Percentiles rank a stretch among this genome's conserved stretches.
Conservation (phyloP, 2,797 vertebrate genomes). For the Poliocrania exsul region DNA sequence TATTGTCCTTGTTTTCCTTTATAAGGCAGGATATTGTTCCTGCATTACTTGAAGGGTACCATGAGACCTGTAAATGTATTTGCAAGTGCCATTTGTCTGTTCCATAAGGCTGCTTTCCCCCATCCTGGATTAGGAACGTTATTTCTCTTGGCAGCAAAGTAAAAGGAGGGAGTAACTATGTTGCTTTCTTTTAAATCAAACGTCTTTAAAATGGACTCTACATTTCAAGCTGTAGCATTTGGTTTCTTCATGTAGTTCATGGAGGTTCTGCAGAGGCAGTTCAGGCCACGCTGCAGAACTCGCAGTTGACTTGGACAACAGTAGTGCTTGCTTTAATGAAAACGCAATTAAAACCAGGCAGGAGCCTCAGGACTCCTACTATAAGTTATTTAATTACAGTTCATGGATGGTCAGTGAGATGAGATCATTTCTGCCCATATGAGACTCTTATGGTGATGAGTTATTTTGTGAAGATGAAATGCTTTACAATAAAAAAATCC, state of each 20-base stretch:
- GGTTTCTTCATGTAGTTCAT: background rate
- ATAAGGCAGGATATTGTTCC: background rate
- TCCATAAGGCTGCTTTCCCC: background rate
- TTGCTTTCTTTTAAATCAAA: background rate
- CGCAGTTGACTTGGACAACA: background rate
- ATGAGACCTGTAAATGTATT: background rate
- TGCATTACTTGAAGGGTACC: background rate
- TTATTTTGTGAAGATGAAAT: background rate
- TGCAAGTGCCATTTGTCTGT: background rate
- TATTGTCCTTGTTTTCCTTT: background rate
- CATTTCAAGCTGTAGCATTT: background rate
- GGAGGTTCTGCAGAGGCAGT: background rate
- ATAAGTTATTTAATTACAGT: slow-evolving; percentile 33
- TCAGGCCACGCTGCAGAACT: background rate
- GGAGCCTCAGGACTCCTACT: slow-evolving; percentile 13
- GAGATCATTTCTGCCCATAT: background rate
- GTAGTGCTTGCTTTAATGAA: slow-evolving; percentile 12
- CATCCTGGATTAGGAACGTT: background rate
- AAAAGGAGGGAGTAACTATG: background rate
- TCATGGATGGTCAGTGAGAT: background rate
- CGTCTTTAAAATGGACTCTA: background rate
- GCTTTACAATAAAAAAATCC: background rate
- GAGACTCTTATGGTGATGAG: background rate
- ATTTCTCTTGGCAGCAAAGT: background rate
- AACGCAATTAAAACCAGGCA: slow-evolving; percentile 17